Conservation (phyloP, 2,888 invertebrate species). For the Melieria crassipennis region DNA sequence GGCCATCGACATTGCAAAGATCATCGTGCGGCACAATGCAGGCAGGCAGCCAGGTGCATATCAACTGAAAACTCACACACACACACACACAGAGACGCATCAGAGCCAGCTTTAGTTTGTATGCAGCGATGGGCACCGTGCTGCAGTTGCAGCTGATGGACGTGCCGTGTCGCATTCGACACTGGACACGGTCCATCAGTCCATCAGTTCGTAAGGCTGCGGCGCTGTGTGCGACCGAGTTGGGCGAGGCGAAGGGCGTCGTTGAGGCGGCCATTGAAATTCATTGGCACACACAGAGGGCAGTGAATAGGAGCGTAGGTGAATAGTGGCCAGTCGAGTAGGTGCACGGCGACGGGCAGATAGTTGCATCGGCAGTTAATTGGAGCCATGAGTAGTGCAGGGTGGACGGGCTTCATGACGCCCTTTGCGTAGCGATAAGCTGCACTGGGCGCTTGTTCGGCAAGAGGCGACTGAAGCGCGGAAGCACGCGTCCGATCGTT, state of each 20-base stretch:
- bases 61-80: too few relatives aligned
- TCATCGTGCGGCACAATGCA: not conserved
- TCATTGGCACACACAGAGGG: slow-evolving; percentile 15
- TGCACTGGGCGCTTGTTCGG: not conserved
- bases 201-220: too few relatives aligned
- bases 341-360: slow-evolving; percentile 1
- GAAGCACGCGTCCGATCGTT: slow-evolving; percentile 11
- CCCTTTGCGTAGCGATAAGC: too few relatives aligned
- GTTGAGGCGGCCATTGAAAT: not conserved
- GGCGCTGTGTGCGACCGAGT: too few relatives aligned
- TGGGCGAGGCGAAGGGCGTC: too few relatives aligned
- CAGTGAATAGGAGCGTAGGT: not conserved
- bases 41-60: slow-evolving; percentile 3
- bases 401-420: not conserved
- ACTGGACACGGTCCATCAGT: not conserved
- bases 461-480: slow-evolving; percentile 12
- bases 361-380: not conserved
- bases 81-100: too few relatives aligned
- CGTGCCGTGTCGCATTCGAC: slow-evolving; percentile 1
- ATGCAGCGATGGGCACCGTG: too few relatives aligned
- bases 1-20: slow-evolving; percentile 7
- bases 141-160: slow-evolving; percentile 7
- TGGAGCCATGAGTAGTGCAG: not conserved
- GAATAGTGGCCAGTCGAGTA: not conserved
- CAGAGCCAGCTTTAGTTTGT: too few relatives aligned